Evolutionary conservation across 1,140 invertebrate species (phyloP), one percentile per base, ranked within the genome.

Genomic region (Cydia splendana): DNA sequence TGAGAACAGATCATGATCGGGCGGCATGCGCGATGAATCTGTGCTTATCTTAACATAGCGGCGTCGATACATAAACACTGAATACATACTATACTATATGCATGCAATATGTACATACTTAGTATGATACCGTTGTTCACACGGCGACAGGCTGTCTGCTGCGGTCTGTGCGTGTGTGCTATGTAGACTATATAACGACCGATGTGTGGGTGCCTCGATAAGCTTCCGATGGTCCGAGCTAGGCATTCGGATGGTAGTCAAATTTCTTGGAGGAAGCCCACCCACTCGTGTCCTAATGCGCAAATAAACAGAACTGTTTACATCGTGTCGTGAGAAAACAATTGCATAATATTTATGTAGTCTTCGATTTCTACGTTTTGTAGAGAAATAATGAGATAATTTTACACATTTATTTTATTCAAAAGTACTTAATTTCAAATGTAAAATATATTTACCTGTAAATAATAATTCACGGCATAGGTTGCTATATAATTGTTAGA

Each of bases 91-190:
- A 85, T 84, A 79, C 83, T 85, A 87, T 80, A 84, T 87, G 86
- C 81, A 84, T 87, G 86, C 81, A 77, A 85, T 88, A 88, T 85
- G 83, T 89, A 91, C 82, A 82, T 91, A 91, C 84, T 85, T 90
- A 87, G 83, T 84, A 85, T 85, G 85, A 91, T 91, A 90, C 85
- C 84, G 88, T 85, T 88, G 87, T 90, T 91, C 88, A 88, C 87
- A 90, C 86, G 84, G 91, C 91, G 91, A 93, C 91, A 92, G 82
- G 88, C 91, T 87, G 91, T 93, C 91, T 93, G 91, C 87, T 82
- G 51, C 88, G 86, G 77, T 85, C 82, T 82, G 79, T 85, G 84
- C 80, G 87, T 89, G 88, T 91, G 86, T 82, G 77, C 85, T 89
- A 87, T 86, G 87, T 88, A 91, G 81, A 84, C 83, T 81, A 86